phyloP scores from a whole-genome alignment of 2,888 invertebrate species.

The Idaea dimidiata region DNA sequence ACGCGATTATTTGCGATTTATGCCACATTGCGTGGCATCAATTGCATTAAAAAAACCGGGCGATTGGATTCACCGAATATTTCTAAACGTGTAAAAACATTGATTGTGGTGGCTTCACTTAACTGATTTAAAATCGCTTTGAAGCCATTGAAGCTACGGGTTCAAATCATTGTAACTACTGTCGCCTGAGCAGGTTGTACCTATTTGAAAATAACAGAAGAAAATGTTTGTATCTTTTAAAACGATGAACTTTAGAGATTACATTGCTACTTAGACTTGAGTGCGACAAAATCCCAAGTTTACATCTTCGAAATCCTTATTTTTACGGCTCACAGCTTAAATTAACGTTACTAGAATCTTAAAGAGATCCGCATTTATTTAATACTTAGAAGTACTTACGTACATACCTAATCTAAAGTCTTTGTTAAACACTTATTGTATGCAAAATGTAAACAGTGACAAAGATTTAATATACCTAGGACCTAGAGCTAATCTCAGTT shows the following conservation, averaged over 20 bases:
- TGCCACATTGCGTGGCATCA: too few species aligned
- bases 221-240: background rate
- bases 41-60: too few species aligned
- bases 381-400: background rate
- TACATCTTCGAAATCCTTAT: background rate
- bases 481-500: background rate
- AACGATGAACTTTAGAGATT: background rate
- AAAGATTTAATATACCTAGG: background rate
- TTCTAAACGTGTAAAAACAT: too few species aligned
- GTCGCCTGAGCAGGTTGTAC: background rate
- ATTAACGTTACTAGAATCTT: background rate
- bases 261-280: background rate
- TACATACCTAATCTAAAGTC: background rate
- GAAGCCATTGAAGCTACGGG: too few species aligned
- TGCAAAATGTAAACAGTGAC: background rate
- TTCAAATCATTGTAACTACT: background rate
- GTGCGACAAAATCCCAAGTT: background rate
- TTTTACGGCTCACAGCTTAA: background rate
- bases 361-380: background rate
- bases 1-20: too few species aligned
- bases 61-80: too few species aligned
- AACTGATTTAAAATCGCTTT: too few species aligned
- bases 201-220: background rate
- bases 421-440: background rate
- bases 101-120: too few species aligned